Base-by-base conservation (phyloP, 2,888 invertebrate genomes). In the Adineta ricciae region DNA sequence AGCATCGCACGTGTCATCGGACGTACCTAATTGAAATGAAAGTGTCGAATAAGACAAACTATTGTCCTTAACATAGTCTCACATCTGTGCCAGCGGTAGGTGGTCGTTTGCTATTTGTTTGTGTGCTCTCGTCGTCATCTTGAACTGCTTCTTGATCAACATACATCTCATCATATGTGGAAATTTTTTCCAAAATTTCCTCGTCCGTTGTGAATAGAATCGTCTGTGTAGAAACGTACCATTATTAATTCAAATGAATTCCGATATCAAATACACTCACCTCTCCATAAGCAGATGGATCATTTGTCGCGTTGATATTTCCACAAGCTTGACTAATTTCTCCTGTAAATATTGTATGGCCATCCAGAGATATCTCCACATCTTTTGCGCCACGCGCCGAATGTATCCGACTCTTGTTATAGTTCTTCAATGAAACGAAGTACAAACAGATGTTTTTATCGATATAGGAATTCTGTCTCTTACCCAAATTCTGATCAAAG, bases 401-500 rank as follows among this genome's bases (percentile, higher is more conserved):
- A 90, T 95, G 94, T 87, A 95, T 95, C 86, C 95, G 92, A 0
- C 95, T 95, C 90, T 95, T 95, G 90, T 95, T 95, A 90, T 95
- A 95, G 90, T 95, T 95, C 95, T 95, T 90, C 82, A 89, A 87
- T 19, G 24, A 46, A n/a, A n/a, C n/a, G n/a, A n/a, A n/a, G n/a
- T n/a, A n/a, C n/a, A n/a, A n/a, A n/a, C n/a, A n/a, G n/a, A n/a
- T n/a, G n/a, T n/a, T n/a, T n/a, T n/a, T n/a, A n/a, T n/a, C 49
- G 14, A n/a, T 49, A 11, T 49, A 49, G 14, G 49, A 11, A 14
- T 14, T 49, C 49, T 49, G 14, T 49, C 2, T 64, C 64, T 90
- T 89, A 94, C 94, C 94, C 94, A 94, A 88, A 94, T 92, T 89
- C 94, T 92, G 86, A 94, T 91, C 88, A 94, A 89, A 36, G 94